These are phyloP conservation scores for Uria lomvia DNA, from an alignment of 2,113 vertebrate species.

Conservation along the genomic window DNA sequence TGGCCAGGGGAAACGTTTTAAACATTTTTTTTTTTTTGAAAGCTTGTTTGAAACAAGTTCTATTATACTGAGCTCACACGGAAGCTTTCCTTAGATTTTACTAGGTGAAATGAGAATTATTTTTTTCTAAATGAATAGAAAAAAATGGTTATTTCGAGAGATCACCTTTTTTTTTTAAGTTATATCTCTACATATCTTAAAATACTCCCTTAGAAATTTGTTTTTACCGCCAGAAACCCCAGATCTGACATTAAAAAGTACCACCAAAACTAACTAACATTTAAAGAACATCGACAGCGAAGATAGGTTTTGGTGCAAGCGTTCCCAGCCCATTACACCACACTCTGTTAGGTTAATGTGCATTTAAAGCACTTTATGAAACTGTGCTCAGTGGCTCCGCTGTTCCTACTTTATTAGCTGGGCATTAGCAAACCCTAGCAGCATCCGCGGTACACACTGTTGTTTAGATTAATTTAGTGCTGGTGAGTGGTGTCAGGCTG, in stretches of 20 bases:
- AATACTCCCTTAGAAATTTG: neutral
- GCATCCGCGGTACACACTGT: neutral
- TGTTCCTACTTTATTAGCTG: neutral
- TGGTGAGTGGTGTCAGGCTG: conserved; percentile 15
- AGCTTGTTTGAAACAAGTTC: neutral
- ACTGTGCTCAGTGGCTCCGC: neutral
- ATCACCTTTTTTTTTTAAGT: neutral
- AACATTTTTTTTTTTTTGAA: conserved; percentile 28
- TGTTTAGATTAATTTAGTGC: conserved; percentile 43
- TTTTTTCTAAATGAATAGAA: neutral
- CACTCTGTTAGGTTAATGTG: neutral
- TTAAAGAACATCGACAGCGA: fast-evolving
- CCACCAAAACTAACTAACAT: neutral
- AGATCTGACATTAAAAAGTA: neutral
- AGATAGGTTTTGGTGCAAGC: fast-evolving
- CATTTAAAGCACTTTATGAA: neutral
- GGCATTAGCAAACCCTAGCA: neutral
- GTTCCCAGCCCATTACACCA: neutral
- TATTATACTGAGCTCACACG: neutral
- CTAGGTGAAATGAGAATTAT: neutral
- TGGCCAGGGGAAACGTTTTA: conserved; percentile 39
- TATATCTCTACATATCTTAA: neutral
- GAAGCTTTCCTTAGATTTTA: neutral
- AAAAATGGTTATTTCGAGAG: neutral
- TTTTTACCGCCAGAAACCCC: neutral